phyloP scores from a whole-genome alignment of 2,888 invertebrate species.

The Microctonus hyperodae region DNA sequence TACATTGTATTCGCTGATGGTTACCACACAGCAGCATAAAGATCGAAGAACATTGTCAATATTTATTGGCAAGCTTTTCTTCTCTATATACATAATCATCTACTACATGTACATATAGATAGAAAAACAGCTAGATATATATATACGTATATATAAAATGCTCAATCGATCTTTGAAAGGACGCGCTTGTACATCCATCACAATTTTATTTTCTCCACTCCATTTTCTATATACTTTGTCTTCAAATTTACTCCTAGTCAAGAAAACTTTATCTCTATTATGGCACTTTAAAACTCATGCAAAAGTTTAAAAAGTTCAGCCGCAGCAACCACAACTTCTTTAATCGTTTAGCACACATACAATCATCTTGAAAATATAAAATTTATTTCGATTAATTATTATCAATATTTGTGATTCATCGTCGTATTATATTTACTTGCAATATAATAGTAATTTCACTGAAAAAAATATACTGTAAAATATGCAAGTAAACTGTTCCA shows the following conservation, averaged over 20 bases:
- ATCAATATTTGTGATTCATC: too few relatives aligned
- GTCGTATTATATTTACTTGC: too few relatives aligned
- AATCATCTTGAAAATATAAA: too few relatives aligned
- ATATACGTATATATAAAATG: too few relatives aligned
- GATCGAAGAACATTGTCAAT: not conserved
- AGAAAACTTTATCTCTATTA: constrained; percentile 5
- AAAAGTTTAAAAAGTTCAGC: not conserved
- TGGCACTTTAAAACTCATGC: not conserved
- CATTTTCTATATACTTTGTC: not conserved
- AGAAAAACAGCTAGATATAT: too few relatives aligned
- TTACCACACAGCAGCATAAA: not conserved
- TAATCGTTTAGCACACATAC: not conserved
- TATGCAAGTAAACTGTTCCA: too few relatives aligned
- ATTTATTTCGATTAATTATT: not conserved
- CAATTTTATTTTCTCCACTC: not conserved
- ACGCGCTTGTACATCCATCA: not conserved
- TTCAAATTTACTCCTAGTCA: not conserved
- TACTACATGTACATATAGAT: too few relatives aligned
- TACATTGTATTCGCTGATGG: not conserved
- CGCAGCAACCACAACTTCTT: not conserved
- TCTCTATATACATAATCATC: too few relatives aligned
- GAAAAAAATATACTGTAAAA: not conserved
- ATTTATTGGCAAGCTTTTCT: not conserved
- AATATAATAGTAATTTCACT: too few relatives aligned
- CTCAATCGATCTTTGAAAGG: not conserved